phyloP scores from a whole-genome alignment of 2,113 vertebrate genomes.

The Ceratotherium simum region DNA sequence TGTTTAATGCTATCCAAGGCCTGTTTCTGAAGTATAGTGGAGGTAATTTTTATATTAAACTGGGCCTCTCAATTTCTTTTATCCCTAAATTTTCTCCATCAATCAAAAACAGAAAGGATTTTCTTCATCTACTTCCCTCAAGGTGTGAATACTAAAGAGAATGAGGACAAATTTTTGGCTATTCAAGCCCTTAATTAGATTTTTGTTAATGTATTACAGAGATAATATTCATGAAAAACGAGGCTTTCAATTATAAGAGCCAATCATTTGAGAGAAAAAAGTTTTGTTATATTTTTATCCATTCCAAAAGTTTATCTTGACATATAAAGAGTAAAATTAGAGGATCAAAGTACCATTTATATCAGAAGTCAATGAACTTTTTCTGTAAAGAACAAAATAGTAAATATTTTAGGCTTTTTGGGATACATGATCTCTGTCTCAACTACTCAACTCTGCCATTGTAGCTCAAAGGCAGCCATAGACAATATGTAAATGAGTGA shows the following conservation, averaged over 20 bases:
- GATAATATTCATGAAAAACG: not conserved
- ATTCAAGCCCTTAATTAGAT: not conserved
- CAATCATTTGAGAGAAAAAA: not conserved
- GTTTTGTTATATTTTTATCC: not conserved
- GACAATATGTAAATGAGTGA: not conserved
- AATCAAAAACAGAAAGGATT: not conserved
- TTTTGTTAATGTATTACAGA: not conserved
- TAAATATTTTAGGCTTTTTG: not conserved
- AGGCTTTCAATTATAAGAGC: not conserved
- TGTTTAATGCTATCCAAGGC: not conserved
- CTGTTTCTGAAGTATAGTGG: not conserved
- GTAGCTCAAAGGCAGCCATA: not conserved
- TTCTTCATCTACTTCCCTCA: not conserved
- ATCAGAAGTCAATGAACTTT: not conserved
- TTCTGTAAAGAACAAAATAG: not conserved
- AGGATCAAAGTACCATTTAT: not conserved
- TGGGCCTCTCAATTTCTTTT: not conserved
- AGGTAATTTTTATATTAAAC: not conserved
- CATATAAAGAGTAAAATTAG: not conserved
- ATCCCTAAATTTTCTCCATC: not conserved
- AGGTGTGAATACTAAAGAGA: not conserved
- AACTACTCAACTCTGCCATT: not conserved
- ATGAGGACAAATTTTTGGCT: not conserved
- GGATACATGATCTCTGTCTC: not conserved
- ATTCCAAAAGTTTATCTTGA: not conserved